Conservation (phyloP, 2,797 vertebrate species). For the Diplodus puntazzo region DNA sequence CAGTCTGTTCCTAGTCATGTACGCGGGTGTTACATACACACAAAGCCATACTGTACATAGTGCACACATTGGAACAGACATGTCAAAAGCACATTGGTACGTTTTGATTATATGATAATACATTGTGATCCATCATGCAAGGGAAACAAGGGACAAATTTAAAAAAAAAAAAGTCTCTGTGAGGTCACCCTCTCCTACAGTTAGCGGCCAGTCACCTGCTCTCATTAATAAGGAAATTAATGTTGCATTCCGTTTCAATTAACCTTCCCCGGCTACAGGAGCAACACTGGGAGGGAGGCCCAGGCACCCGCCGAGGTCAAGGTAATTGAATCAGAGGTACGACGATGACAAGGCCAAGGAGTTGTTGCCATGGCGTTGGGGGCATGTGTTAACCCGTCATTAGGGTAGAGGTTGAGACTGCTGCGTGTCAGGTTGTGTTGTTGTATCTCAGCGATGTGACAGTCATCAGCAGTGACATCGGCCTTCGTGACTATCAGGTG, state of each 20-base stretch:
- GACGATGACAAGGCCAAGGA: conserved; percentile 77
- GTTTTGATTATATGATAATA: conserved; percentile 13
- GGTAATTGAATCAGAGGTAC: conserved; percentile 87
- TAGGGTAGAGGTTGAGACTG: conserved; percentile 63
- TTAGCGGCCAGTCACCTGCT: conserved; percentile 75
- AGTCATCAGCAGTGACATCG: conserved; percentile 29
- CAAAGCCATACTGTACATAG: neutral
- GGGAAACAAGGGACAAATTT: conserved; percentile 38
- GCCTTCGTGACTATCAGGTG: conserved; percentile 30
- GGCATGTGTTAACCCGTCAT: conserved; percentile 59
- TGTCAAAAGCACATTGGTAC: conserved; percentile 3
- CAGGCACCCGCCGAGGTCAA: conserved; percentile 81
- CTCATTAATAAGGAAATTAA: conserved; percentile 89
- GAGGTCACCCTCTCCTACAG: conserved; percentile 78
- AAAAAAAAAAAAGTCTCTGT: conserved; percentile 31
- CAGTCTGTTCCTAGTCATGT: neutral
- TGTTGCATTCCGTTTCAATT: conserved; percentile 89
- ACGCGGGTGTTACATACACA: conserved; percentile 1
- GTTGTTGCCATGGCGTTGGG: conserved; percentile 69
- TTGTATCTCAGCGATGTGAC: conserved; percentile 45
- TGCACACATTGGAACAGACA: conserved; percentile 1
- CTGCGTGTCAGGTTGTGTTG: conserved; percentile 53
- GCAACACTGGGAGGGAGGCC: conserved; percentile 78
- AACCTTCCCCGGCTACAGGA: conserved; percentile 85
- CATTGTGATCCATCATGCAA: conserved; percentile 24